Percentiles rank a stretch among this genome's conserved stretches.
These are phyloP conservation scores for Masticophis lateralis DNA, from an alignment of 2,797 vertebrate species.

Conservation along the genomic window DNA sequence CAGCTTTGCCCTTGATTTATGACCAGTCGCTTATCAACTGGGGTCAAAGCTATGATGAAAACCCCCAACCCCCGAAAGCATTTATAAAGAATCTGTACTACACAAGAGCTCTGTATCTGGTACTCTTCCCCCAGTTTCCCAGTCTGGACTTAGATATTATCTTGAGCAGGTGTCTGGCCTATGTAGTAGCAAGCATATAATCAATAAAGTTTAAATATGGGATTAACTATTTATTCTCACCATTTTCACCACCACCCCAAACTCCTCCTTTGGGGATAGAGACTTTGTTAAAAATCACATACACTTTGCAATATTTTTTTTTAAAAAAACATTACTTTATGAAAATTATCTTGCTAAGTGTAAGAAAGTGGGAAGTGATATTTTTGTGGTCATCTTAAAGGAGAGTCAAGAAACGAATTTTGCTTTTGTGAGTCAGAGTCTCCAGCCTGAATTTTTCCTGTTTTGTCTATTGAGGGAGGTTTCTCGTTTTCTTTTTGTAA, in stretches of 20 bases:
- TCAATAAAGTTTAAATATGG: not conserved
- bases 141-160: not conserved
- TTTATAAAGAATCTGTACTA: not conserved
- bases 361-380: not conserved
- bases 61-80: too few species aligned
- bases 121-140: not conserved
- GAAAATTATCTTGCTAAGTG: not conserved
- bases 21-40: too few species aligned
- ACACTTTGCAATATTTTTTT: too few species aligned
- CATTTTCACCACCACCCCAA: too few species aligned
- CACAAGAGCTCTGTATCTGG: not conserved
- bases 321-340: too few species aligned
- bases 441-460: not conserved
- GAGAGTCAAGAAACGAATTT: not conserved
- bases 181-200: too few species aligned
- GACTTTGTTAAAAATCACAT: not conserved
- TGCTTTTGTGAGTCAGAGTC: not conserved
- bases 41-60: too few species aligned
- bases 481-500: not conserved
- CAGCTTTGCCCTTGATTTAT: too few species aligned
- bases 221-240: too few species aligned
- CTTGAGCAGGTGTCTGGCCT: not conserved
- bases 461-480: not conserved
- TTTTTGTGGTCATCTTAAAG: not conserved
- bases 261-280: too few species aligned